phyloP scores from a whole-genome alignment of 2,797 vertebrate genomes.

The Smutsia gigantea region DNA sequence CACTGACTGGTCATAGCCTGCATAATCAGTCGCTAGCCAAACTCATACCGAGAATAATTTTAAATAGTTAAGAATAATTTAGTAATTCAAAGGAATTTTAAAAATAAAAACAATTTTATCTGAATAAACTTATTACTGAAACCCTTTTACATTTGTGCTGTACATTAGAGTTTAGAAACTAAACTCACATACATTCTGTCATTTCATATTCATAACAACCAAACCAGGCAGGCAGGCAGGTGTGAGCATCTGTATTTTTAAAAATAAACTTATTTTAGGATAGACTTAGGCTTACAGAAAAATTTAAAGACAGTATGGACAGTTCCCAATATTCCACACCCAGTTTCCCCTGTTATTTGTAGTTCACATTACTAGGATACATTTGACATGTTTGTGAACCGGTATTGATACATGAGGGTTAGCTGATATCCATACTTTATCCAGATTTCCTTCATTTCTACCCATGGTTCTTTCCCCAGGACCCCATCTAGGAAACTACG shows the following conservation, averaged over 20 bases:
- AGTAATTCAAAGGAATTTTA: neutral
- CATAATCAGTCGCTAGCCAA: neutral
- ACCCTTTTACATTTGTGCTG: neutral
- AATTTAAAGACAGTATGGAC: neutral
- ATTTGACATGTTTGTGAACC: neutral
- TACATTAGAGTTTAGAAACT: neutral
- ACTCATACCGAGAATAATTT: neutral
- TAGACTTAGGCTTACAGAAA: neutral
- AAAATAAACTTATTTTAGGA: conserved; percentile 23
- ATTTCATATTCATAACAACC: neutral
- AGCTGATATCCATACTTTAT: neutral
- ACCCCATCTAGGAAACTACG: neutral
- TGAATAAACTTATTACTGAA: neutral
- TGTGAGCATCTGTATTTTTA: neutral
- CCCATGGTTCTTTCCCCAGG: neutral
- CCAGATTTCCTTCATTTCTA: neutral
- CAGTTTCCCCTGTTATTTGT: neutral
- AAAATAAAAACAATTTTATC: neutral
- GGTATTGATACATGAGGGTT: neutral
- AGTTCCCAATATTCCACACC: neutral
- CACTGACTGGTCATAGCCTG: neutral
- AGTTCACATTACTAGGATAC: neutral
- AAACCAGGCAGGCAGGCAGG: neutral
- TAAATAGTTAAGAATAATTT: conserved; percentile 2
- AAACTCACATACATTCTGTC: neutral